Base-by-base conservation (phyloP, 2,888 invertebrate genomes). In the Gonocerus acuteangulatus region DNA sequence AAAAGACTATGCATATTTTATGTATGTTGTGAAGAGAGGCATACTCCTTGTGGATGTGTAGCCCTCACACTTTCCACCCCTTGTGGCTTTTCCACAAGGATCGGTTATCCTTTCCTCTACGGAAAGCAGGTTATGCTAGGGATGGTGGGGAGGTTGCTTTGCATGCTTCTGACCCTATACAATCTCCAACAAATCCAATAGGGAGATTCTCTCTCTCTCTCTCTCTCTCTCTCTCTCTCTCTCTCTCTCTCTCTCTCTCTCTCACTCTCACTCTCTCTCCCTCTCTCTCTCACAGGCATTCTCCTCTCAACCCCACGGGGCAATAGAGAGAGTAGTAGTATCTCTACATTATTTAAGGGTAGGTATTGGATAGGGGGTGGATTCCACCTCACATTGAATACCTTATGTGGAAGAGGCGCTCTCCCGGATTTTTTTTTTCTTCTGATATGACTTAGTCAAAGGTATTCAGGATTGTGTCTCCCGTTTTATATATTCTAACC, bases 341-440 rank as follows among this genome's bases (percentile, higher is more conserved):
- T 42, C 22, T 54, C 54, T 54, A 54, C 54, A 54, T 54, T 54
- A 54, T 54, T 54, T 54, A 54, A 54, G 18, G 54, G n/a, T 23
- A 39, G 42, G 22, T 42, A 42, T 42, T 54, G 39, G 22, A 54
- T 42, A 21, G 34, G 15, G 16, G 42, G 15, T 39, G n/a, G 39
- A 6, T 15, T 39, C 39, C 39, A 4, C 4, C 54, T 39, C 42
- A 54, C 54, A 54, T 54, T 54, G 54, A 54, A 54, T 54, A 54
- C 54, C 54, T 54, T 54, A 54, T 54, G 54, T 54, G 36, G 13
- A 3, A 49, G 51, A 27, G 39, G 9, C 15, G 9, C 39, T 13
- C 39, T 13, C n/a, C 39, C n/a, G 39, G 39, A 39, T 39, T 39
- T 39, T 39, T 39, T n/a, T 39, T 39, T 39, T 39, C 4, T 15